Base-by-base conservation (phyloP, 2,797 vertebrate species). In the Salarias fasciatus region DNA sequence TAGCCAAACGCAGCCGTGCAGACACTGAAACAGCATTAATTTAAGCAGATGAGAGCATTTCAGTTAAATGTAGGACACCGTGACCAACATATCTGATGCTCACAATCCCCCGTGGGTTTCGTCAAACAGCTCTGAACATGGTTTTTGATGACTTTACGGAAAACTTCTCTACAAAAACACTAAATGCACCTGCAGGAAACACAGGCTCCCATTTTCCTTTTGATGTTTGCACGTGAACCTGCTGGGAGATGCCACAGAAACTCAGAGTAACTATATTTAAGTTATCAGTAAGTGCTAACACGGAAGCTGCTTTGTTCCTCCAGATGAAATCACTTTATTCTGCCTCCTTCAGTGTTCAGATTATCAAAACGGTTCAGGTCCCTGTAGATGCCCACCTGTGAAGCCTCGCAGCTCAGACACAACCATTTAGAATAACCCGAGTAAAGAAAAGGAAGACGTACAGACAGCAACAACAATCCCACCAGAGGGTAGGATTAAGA, bases 401-500 rank as follows among this genome's bases (percentile, higher is more conserved):
- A 55, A 75, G 37, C 30, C 35, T 15, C 24, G 15, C 8, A 41
- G 53, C 8, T 59, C 14, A 53, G 31, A 5, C 46, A 31, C 33
- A 7, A 30, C 43, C 8, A 11, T 69, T 70, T 66, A 63, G 71
- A 43, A 73, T 24, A 73, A 55, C 15, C 52, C 4, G 15, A 42
- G 57, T 58, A 76, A 54, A 68, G 69, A 67, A 57, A 30, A 2
- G 47, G 10, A 50, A 62, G 28, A 49, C 55, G 55, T 47, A 40
- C 54, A 15, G 36, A 59, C 18, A 48, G 46, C 42, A 10, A 11
- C 24, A 73, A 79, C 48, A 72, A 67, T 58, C 40, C 13, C 24
- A 58, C 45, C 41, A 38, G 54, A 68, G 24, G 56, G n/a, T 37
- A 63, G 36, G 59, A 82, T 66, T 69, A 44, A 77, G 74, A 77